phyloP scores from a whole-genome alignment of 2,797 vertebrate genomes.

The Margarornis squamiger region DNA sequence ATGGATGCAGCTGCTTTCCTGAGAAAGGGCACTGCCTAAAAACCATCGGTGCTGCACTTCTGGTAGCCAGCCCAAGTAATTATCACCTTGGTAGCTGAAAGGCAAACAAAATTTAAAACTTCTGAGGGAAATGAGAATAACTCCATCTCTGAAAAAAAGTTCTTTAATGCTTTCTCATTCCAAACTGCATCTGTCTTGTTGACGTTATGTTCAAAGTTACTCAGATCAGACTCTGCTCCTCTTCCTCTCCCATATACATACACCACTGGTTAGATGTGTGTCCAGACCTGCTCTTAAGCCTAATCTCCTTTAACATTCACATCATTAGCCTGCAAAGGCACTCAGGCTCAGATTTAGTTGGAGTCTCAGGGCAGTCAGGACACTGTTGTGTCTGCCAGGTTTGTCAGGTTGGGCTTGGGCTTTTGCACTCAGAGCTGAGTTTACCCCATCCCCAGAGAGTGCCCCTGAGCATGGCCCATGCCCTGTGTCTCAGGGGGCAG shows the following conservation, averaged over 20 bases:
- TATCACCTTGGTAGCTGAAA: background rate
- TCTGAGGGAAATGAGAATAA: background rate
- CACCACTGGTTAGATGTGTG: background rate
- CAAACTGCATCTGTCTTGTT: background rate
- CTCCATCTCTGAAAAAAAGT: rapidly evolving
- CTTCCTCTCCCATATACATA: background rate
- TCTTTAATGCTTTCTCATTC: background rate
- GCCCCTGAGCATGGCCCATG: background rate
- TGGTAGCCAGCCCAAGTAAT: background rate
- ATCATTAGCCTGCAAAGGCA: background rate
- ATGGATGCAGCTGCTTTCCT: background rate
- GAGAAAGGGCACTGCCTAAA: background rate
- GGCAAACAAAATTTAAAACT: background rate
- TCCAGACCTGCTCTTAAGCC: background rate
- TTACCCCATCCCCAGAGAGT: background rate
- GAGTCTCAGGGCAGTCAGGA: background rate
- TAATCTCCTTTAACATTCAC: background rate
- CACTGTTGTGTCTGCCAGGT: background rate
- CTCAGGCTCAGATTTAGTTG: background rate
- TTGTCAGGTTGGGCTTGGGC: background rate
- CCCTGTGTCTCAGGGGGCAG: background rate
- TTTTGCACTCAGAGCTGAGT: background rate
- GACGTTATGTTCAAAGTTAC: background rate
- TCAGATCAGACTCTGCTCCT: background rate
- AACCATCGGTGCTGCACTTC: background rate